These are phyloP conservation scores for Yasuhikotakia modesta DNA, from an alignment of 2,797 vertebrate genomes.

Conservation along the genomic window DNA sequence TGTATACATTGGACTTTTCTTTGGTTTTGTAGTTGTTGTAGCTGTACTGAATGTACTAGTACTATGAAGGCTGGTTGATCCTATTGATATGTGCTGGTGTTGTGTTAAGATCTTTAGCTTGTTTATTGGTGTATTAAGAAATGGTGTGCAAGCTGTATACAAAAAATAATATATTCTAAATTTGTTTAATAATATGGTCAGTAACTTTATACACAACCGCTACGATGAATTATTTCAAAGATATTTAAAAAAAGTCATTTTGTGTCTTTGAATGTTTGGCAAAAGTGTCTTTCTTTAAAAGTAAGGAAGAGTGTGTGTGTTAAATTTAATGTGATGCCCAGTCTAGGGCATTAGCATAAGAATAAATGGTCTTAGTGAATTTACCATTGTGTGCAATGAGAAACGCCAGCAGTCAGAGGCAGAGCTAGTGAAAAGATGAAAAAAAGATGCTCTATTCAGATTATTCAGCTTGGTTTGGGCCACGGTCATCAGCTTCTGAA, in stretches of 20 bases:
- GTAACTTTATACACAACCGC: too few species aligned
- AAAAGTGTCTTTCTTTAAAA: constrained; percentile 9
- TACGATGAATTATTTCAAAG: not conserved
- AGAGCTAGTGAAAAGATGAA: constrained; percentile 83
- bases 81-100: not conserved
- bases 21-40: not conserved
- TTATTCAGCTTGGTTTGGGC: constrained; percentile 82
- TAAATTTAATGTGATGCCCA: constrained; percentile 80
- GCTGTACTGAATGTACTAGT: not conserved
- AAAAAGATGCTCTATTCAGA: constrained; percentile 89
- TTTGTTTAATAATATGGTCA: not conserved
- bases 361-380: constrained; percentile 95
- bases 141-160: not conserved
- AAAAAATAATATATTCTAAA: not conserved
- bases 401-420: constrained; percentile 90
- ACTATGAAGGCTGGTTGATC: not conserved
- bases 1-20: not conserved
- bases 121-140: not conserved
- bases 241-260: not conserved
- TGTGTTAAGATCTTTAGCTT: not conserved
- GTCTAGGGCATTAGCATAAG: constrained; percentile 92
- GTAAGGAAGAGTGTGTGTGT: constrained; percentile 70
- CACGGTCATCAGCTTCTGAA: constrained; percentile 81
- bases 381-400: constrained; percentile 93
- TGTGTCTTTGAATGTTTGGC: not conserved